phyloP scores from a whole-genome alignment of 2,797 vertebrate species.

The Alcedo quadribrachys region DNA sequence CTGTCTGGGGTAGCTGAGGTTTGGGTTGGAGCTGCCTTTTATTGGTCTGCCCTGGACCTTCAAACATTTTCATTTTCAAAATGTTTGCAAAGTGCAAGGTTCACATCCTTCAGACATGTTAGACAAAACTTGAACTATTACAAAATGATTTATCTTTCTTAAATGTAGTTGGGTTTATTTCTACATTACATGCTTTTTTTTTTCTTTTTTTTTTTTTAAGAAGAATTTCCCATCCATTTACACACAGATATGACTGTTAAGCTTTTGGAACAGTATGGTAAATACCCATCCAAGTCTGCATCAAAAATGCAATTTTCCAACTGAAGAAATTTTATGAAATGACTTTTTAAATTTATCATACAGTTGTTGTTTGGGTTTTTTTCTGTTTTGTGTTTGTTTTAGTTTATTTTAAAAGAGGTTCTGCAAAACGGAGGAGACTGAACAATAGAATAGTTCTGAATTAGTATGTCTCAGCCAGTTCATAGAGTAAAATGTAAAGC shows the following conservation, averaged over 20 bases:
- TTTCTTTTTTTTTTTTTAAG: neutral
- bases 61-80: accelerated
- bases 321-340: neutral
- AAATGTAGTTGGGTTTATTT: neutral
- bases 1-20: neutral
- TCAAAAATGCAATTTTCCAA: neutral
- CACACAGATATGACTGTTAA: neutral
- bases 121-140: neutral
- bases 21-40: neutral
- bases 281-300: neutral
- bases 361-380: too few relatives aligned
- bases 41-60: neutral
- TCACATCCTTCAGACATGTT: neutral
- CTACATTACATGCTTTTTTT: neutral
- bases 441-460: neutral
- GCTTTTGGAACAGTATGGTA: neutral
- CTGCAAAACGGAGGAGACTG: neutral
- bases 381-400: neutral
- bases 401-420: neutral
- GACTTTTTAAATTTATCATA: neutral
- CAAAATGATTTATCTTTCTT: neutral
- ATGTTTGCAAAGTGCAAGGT: neutral
- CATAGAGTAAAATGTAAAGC: neutral
- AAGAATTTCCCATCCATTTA: neutral
- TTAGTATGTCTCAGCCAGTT: neutral